Evolutionary conservation across 2,113 vertebrate species (phyloP), one percentile per base, ranked within the genome.

Genomic region (Pterocles gutturalis): DNA sequence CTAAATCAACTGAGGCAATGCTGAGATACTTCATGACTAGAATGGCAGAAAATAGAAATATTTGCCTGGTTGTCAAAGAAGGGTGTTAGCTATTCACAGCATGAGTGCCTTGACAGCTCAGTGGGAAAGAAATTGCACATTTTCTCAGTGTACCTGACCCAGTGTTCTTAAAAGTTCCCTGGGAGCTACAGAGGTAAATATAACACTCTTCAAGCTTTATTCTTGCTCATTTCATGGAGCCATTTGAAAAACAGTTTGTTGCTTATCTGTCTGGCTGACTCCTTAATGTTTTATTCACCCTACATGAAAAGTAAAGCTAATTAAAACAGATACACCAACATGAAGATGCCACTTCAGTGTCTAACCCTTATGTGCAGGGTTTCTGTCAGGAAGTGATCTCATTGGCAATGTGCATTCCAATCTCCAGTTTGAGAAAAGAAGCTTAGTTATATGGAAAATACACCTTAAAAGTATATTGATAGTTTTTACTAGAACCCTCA

Each of bases 51-150:
- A 97, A 97, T 92, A 96, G 96, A 97, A 98, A 97, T 97, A 97
- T 97, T 97, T 97, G 83, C 87, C 66, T 96, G 34, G 73, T 96
- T 98, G 96, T 97, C 96, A 97, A 95, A 96, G 92, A 66, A 92
- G 96, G 93, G 89, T 97, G 91, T 98, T 98, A 96, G 93, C 96
- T 95, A 97, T 97, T 98, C 97, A 95, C 93, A 96, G 97, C 94
- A 92, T 97, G 97, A 96, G 95, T 96, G 87, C 70, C 72, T 92
- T 97, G 97, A 97, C 96, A 97, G 96, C 92, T 97, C 97, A 89
- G 96, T 97, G 90, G 96, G 96, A 89, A 92, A 91, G 97, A 96
- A 98, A 97, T 95, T 96, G 85, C 96, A 95, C 97, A 88, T 96
- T 96, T 98, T 97, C 92, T 97, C 96, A 93, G 79, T 93, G 17